Conservation (phyloP, 2,888 invertebrate genomes). For the Aphrophora alni region DNA sequence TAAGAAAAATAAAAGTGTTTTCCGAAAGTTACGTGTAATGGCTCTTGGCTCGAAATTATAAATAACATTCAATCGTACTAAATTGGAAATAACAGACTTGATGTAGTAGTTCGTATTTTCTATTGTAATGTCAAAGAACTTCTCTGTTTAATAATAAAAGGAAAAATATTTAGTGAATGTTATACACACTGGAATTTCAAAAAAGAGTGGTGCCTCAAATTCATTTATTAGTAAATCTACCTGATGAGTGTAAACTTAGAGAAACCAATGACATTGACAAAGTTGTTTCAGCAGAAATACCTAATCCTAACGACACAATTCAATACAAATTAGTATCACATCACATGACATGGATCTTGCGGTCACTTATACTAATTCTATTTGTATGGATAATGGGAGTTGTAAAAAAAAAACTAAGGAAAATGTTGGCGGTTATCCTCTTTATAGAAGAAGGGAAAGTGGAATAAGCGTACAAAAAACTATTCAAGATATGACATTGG, state of each 20-base stretch:
- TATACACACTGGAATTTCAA: not conserved
- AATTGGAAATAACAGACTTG: conserved; percentile 16
- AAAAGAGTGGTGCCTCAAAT: not conserved
- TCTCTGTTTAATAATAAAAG: not conserved
- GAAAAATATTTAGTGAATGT: not conserved
- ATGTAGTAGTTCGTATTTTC: not conserved
- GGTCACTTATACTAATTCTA: not conserved
- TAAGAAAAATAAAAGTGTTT: no score
- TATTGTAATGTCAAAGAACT: not conserved
- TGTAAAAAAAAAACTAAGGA: conserved; percentile 19
- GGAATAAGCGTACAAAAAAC: no score
- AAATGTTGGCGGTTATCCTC: conserved; percentile 18
- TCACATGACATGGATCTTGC: not conserved
- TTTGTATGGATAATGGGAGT: not conserved
- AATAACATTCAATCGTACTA: conserved; percentile 11
- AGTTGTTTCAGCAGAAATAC: not conserved
- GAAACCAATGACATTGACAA: not conserved
- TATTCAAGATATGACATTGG: no score
- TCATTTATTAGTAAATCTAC: not conserved
- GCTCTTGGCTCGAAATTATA: conserved; percentile 25
- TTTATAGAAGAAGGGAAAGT: conserved; percentile 21
- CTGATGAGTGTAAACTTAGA: not conserved
- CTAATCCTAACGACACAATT: not conserved
- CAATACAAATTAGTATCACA: not conserved
- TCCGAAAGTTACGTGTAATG: conserved; percentile 27